Conservation (phyloP, 2,113 vertebrate species). For the Elgaria multicarinata region DNA sequence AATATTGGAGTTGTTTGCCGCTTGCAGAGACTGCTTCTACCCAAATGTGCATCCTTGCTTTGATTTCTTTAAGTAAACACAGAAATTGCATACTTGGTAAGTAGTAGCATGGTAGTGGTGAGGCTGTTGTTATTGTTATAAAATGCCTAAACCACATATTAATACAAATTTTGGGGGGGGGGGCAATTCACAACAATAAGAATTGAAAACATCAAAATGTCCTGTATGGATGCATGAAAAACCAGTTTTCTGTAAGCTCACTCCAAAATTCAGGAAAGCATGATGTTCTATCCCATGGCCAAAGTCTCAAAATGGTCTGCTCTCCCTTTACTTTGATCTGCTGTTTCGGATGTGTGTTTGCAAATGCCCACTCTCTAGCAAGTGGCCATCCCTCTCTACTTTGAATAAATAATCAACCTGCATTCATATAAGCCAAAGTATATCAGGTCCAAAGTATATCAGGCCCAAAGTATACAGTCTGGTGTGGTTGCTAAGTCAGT, state of each 20-base stretch:
- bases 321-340: neutral
- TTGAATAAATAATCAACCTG: neutral
- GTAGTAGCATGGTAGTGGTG: neutral
- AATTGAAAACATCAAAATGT: neutral
- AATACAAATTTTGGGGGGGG: no score
- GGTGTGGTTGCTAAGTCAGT: neutral
- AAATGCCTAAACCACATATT: neutral
- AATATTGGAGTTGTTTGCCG: neutral
- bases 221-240: neutral
- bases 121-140: neutral
- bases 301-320: neutral
- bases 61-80: neutral
- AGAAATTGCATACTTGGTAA: neutral
- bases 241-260: neutral
- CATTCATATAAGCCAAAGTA: constrained; percentile 14
- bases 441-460: no score
- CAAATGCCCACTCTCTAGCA: neutral
- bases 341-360: neutral
- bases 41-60: neutral
- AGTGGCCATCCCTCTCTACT: neutral
- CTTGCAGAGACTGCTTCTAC: neutral
- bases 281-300: neutral
- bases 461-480: neutral
- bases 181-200: neutral
- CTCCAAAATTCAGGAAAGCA: neutral